A percentile compares a stretch with the other conserved stretches of the same genome.
Evolutionary conservation across 2,797 vertebrate genomes (phyloP).

Genomic region (Melanotaenia trifasciata): DNA sequence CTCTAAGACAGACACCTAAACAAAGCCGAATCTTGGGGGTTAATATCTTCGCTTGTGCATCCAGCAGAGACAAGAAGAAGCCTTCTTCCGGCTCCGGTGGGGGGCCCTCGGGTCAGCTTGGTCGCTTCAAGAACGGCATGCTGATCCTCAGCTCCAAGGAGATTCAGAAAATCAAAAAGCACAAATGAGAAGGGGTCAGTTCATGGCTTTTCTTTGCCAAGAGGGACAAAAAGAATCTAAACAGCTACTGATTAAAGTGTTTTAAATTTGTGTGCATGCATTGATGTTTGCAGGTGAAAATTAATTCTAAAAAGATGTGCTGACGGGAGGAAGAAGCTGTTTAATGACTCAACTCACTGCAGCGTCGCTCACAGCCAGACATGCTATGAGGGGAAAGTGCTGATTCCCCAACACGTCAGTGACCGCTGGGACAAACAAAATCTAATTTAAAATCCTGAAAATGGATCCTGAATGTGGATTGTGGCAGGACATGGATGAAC

Average conservation of each 20-base stretch:
- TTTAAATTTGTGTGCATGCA: not conserved
- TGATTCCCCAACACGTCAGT: not conserved
- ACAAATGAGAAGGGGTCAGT: conserved; percentile 45
- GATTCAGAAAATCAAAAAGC: conserved; percentile 91
- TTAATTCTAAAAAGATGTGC: conserved; percentile 1
- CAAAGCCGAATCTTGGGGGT: not conserved
- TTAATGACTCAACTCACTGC: conserved; percentile 12
- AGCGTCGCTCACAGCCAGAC: not conserved
- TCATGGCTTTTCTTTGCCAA: not conserved
- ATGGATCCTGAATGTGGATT: conserved; percentile 9
- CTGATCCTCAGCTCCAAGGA: conserved; percentile 89
- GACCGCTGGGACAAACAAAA: conserved; percentile 27
- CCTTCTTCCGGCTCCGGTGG: conserved; percentile 74
- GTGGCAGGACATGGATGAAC: not conserved
- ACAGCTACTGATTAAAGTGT: accelerated
- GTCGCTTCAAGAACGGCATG: conserved; percentile 93
- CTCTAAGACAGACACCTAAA: not conserved
- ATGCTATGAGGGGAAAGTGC: not conserved
- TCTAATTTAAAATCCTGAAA: not conserved
- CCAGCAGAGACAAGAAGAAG: conserved; percentile 82
- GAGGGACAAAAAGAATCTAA: not conserved
- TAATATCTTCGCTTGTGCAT: not conserved
- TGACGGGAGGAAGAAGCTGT: not conserved
- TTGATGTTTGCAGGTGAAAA: conserved; percentile 29
- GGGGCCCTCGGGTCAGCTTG: conserved; percentile 87